These are phyloP conservation scores for Abscondita cerata DNA, from an alignment of 2,888 invertebrate species.

Conservation along the genomic window DNA sequence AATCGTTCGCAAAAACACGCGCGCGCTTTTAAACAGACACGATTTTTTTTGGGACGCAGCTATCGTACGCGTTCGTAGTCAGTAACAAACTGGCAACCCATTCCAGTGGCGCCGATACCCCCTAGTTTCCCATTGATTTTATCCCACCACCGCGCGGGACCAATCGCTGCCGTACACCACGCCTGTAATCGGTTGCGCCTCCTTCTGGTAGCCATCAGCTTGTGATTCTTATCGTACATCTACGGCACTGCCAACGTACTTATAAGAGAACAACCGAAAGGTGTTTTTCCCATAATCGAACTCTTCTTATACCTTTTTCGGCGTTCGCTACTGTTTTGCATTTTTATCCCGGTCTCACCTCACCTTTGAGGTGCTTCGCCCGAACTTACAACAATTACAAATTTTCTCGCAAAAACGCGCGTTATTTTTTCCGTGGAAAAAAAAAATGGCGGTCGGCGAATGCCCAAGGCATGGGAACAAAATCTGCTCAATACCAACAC, in stretches of 20 bases:
- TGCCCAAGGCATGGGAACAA: conserved; percentile 23
- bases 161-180: conserved; percentile 46
- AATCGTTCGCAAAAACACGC: not conserved
- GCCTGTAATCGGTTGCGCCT: conserved; percentile 51
- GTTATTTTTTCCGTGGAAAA: not conserved
- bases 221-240: conserved; percentile 55
- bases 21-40: not conserved
- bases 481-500: conserved; percentile 17
- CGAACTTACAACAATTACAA: not conserved
- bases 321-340: conserved; percentile 31
- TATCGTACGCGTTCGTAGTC: conserved; percentile 28
- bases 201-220: conserved; percentile 59
- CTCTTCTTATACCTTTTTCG: conserved; percentile 25
- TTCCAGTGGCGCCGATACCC: conserved; percentile 43
- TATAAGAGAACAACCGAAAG: conserved; percentile 19
- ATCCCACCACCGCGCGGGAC: conserved; percentile 42
- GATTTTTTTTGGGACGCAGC: conserved; percentile 9
- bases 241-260: conserved; percentile 22
- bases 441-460: conserved; percentile 20
- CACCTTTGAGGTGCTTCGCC: conserved; percentile 35
- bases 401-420: not conserved
- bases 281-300: conserved; percentile 20
- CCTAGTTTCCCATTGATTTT: conserved; percentile 55
- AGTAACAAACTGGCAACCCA: conserved; percentile 46
- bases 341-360: conserved; percentile 35